Percentiles rank a stretch among this genome's conserved stretches.
Evolutionary conservation across 2,888 invertebrate species (phyloP).

Genomic region (Chymomyza fuscimana): DNA sequence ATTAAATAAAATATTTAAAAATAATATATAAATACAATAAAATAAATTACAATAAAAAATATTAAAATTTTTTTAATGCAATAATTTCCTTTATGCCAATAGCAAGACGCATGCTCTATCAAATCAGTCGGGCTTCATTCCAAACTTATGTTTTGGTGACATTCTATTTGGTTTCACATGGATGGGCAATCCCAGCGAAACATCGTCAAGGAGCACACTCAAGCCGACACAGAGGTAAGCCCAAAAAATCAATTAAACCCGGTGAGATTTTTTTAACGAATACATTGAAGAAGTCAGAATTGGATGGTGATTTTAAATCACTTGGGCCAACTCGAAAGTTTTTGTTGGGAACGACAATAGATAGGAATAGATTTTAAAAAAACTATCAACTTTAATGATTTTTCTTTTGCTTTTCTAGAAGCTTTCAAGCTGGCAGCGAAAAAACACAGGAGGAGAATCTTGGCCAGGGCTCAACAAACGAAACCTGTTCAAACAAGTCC

Average conservation of each 20-base stretch:
- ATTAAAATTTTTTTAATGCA: neutral
- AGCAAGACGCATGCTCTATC: conserved; percentile 86
- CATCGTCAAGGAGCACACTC: conserved; percentile 70
- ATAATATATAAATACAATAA: too few relatives aligned
- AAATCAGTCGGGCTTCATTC: conserved; percentile 93
- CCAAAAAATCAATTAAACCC: conserved; percentile 38
- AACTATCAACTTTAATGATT: too few relatives aligned
- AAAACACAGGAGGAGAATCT: conserved; percentile 25
- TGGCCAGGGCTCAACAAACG: conserved; percentile 14
- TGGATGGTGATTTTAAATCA: too few relatives aligned
- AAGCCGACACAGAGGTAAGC: conserved; percentile 55
- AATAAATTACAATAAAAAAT: neutral
- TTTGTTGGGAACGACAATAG: too few relatives aligned
- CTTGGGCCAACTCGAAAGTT: too few relatives aligned
- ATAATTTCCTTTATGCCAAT: conserved; percentile 35
- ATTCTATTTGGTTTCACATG: conserved; percentile 91
- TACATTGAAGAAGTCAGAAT: too few relatives aligned
- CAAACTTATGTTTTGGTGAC: conserved; percentile 94
- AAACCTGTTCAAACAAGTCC: conserved; percentile 37
- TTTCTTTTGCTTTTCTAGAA: too few relatives aligned
- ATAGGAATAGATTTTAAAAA: too few relatives aligned
- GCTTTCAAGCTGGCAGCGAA: conserved; percentile 18
- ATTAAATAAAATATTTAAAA: too few relatives aligned
- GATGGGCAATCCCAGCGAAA: conserved; percentile 80
- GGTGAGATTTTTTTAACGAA: conserved; percentile 19